Evolutionary conservation across 1,140 invertebrate genomes (phyloP).

Genomic region (Lordiphosa collinella): DNA sequence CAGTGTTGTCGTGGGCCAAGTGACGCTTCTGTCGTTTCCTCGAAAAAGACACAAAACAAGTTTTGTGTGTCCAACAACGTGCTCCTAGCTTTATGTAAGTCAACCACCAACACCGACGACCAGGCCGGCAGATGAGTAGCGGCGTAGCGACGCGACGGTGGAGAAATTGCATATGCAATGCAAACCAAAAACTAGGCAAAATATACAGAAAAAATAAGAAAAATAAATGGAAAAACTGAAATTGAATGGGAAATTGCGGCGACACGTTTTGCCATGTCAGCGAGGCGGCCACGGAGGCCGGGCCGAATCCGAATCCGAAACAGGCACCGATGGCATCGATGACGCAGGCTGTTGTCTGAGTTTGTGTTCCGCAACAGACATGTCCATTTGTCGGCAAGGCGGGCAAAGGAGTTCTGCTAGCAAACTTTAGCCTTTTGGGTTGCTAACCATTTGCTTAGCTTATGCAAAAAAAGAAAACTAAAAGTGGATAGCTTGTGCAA

Average conservation of each 20-base stretch:
- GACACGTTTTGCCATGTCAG: conserved; percentile 65
- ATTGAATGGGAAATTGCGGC: conserved; percentile 68
- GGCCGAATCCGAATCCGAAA: conserved; percentile 17
- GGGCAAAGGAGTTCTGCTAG: conserved; percentile 37
- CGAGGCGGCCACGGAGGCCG: conserved; percentile 15
- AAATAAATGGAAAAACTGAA: conserved; percentile 54
- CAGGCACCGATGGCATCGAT: conserved; percentile 30
- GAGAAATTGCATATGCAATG: conserved; percentile 62
- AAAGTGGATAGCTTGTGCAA: conserved; percentile 42
- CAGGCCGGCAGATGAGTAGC: conserved; percentile 49
- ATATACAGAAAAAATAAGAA: conserved; percentile 17
- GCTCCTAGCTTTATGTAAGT: conserved; percentile 73
- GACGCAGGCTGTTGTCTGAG: conserved; percentile 22
- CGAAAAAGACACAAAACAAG: conserved; percentile 54
- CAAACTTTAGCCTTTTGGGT: conserved; percentile 71
- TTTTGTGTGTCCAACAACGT: conserved; percentile 49
- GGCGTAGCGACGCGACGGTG: conserved; percentile 3
- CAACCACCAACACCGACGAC: conserved; percentile 51
- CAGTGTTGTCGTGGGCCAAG: conserved; percentile 24
- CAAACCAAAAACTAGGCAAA: conserved; percentile 46
- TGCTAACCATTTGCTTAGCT: conserved; percentile 46
- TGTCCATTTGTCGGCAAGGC: conserved; percentile 14
- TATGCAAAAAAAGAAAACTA: conserved; percentile 45
- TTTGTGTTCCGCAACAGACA: conserved; percentile 40
- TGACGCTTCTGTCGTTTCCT: conserved; percentile 66